Percentiles rank a stretch among this genome's conserved stretches.
These are phyloP conservation scores for Hiodon alosoides DNA, from an alignment of 2,113 vertebrate genomes.

Conservation along the genomic window DNA sequence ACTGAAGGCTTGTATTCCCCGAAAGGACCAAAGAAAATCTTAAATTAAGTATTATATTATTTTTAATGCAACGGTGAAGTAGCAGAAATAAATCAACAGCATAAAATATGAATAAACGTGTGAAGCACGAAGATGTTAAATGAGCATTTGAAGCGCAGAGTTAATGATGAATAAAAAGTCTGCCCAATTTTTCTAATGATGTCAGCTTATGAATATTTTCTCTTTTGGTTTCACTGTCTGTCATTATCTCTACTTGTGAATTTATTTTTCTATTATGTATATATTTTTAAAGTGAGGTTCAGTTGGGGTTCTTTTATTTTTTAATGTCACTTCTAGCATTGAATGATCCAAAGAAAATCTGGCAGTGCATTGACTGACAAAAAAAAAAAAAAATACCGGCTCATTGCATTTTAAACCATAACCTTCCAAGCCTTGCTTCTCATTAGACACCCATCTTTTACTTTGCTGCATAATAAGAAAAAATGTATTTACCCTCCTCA, in stretches of 20 bases:
- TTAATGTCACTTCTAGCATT: not conserved
- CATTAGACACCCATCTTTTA: not conserved
- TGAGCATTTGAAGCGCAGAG: too few relatives aligned
- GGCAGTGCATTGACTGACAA: slow-evolving; percentile 10
- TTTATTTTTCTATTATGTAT: too few relatives aligned
- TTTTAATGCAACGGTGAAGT: not conserved
- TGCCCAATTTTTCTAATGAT: too few relatives aligned
- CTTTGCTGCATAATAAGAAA: slow-evolving; percentile 1
- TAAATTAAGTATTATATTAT: not conserved
- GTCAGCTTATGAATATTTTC: too few relatives aligned
- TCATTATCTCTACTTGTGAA: too few relatives aligned
- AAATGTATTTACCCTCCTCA: too few relatives aligned
- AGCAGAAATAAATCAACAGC: too few relatives aligned
- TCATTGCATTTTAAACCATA: not conserved
- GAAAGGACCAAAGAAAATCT: not conserved
- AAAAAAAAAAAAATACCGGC: not conserved
- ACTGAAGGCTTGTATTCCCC: not conserved
- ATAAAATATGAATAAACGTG: not conserved
- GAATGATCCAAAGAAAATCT: not conserved
- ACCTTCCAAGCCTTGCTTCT: not conserved
- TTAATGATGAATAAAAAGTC: too few relatives aligned
- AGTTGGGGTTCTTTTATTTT: not conserved
- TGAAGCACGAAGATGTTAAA: not conserved
- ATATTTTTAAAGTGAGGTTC: too few relatives aligned
- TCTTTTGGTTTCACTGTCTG: too few relatives aligned